A percentile compares a stretch with the other conserved stretches of the same genome.
Evolutionary conservation across 2,888 invertebrate genomes (phyloP).

Genomic region (Heliconius erato): DNA sequence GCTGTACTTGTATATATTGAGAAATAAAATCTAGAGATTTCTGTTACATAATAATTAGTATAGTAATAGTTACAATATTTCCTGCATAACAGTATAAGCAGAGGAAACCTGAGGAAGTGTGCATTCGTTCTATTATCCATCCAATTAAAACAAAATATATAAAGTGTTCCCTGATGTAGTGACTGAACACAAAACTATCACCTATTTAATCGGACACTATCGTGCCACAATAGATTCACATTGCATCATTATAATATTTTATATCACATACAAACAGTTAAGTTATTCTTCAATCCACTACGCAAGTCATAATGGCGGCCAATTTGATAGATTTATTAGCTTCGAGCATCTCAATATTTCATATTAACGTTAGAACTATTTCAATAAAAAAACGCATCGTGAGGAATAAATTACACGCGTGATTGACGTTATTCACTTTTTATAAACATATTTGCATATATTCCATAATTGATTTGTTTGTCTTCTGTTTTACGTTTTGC

Average conservation of each 20-base stretch:
- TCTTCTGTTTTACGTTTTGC: background rate
- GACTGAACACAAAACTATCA: background rate
- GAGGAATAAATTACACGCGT: slow-evolving; percentile 23
- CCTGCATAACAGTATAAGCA: too few relatives aligned
- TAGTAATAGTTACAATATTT: too few relatives aligned
- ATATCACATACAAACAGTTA: background rate
- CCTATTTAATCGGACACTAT: background rate
- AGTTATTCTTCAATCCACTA: background rate
- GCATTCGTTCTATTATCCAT: too few relatives aligned
- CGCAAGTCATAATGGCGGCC: background rate
- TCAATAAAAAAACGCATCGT: background rate
- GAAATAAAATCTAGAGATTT: too few relatives aligned
- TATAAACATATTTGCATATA: slow-evolving; percentile 30
- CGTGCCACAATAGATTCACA: background rate
- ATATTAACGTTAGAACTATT: slow-evolving; percentile 1
- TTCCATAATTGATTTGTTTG: slow-evolving; percentile 24
- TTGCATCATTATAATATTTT: background rate
- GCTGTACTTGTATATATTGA: too few relatives aligned
- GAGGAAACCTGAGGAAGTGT: too few relatives aligned
- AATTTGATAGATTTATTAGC: slow-evolving; percentile 11
- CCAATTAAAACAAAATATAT: too few relatives aligned
- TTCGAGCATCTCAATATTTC: background rate
- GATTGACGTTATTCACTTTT: slow-evolving; percentile 33
- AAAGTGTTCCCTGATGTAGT: background rate
- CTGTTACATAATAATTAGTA: too few relatives aligned